Conservation (phyloP, 2,797 vertebrate species). For the Lutjanus campechanus region DNA sequence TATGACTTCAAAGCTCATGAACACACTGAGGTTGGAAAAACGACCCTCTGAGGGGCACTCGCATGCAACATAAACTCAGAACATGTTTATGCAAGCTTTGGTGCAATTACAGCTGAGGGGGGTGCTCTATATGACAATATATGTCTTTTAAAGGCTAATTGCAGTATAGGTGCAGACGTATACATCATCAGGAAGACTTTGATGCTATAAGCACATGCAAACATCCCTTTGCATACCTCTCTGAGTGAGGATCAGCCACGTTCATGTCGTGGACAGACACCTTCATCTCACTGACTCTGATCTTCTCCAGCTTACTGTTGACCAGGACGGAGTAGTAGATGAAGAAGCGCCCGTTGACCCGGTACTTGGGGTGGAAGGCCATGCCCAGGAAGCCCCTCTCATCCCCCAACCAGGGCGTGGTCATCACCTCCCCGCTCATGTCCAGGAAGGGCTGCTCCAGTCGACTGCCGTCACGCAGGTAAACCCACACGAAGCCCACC, state of each 20-base stretch:
- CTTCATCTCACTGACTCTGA: constrained; percentile 90
- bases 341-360: constrained; percentile 88
- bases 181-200: constrained; percentile 4
- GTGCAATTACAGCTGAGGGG: neutral
- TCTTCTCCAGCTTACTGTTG: constrained; percentile 83
- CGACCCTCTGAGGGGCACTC: too few species aligned
- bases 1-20: too few species aligned
- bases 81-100: constrained; percentile 32
- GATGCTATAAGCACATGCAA: neutral
- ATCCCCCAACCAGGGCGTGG: constrained; percentile 88
- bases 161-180: constrained; percentile 1
- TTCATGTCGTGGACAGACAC: constrained; percentile 87
- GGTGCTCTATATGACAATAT: neutral
- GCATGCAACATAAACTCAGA: neutral
- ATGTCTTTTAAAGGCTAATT: constrained; percentile 11
- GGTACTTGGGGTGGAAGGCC: constrained; percentile 89
- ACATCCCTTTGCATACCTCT: constrained; percentile 82
- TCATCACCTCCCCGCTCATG: constrained; percentile 86
- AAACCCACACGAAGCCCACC: constrained; percentile 90
- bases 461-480: constrained; percentile 84
- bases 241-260: constrained; percentile 85
- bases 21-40: too few species aligned
- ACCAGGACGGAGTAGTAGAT: constrained; percentile 88
- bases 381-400: constrained; percentile 91
- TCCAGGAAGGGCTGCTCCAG: constrained; percentile 90